Evolutionary conservation across 2,888 invertebrate species (phyloP), one percentile per base, ranked within the genome.

Genomic region (Blera fallax): DNA sequence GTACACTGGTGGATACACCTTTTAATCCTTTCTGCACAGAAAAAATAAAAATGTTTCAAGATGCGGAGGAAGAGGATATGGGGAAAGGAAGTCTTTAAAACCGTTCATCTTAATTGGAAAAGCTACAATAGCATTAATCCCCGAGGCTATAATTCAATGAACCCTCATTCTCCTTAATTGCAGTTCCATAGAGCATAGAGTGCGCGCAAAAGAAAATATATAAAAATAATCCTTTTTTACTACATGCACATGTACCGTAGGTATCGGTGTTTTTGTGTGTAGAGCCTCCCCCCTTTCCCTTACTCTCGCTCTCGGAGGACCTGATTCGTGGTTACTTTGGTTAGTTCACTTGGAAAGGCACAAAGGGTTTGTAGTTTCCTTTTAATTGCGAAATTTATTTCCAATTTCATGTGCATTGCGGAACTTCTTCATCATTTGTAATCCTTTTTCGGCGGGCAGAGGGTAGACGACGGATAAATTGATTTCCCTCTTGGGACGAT

Each of bases 21-120:
- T n/a, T n/a, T 64, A 80, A 76, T 80, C 84, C 65, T 76, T 70
- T 65, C n/a, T 8, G 70, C 40, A 56, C 21, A 77, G 34, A 29
- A 24, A 16, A 16, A 16, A 34, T 1, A 34, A 8, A 37, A 24
- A 24, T 3, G 24, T 4, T n/a, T n/a, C 24, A 24, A 24, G n/a
- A n/a, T n/a, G n/a, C n/a, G n/a, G n/a, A n/a, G n/a, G n/a, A n/a
- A n/a, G n/a, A n/a, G n/a, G n/a, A n/a, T n/a, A n/a, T n/a, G n/a
- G 11, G 54, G 8, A 24, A 37, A 14, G 32, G 45, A 29, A 50
- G 27, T 50, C 62, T 37, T 76, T 73, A 74, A 79, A 74, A 69
- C 73, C 62, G 69, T 80, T 80, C 80, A 70, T 76, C 80, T 84
- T 84, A 79, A 84, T 80, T 80, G 80, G 80, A 80, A 84, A 80